Evolutionary conservation across 2,113 vertebrate genomes (phyloP), one percentile per base, ranked within the genome.

Genomic region (Parus major): DNA sequence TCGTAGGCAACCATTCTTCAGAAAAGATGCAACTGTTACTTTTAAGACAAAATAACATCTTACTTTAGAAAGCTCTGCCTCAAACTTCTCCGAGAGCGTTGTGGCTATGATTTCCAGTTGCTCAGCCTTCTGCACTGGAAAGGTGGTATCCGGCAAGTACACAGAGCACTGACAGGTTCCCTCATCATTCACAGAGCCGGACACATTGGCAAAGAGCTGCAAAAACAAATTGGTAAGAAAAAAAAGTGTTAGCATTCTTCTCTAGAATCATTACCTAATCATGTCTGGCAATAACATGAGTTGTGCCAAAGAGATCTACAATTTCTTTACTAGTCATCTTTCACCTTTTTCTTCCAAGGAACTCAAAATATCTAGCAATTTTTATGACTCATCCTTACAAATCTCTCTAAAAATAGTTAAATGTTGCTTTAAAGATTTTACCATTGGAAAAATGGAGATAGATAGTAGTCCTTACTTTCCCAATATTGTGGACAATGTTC

Each of bases 31-130:
- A 59, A 35, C 9, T 35, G 42, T 70, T 88, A 23, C 15, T 39
- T 70, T 42, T 59, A 59, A 44, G 31, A 71, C 23, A 83, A 96
- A 85, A 80, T 24, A 79, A 59, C 59, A 73, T 12, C 98, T 98
- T 98, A 98, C 98, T 92, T 97, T 97, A 42, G 97, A 97, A 92
- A 98, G 95, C 42, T 98, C 98, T n/a, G 4, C 76, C 53, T 98
- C 94, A 46, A 98, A 97, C 90, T 92, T 98, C 96, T 76, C 7
- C 0, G 44, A 79, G 63, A 98, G 96, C 0, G 5, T n/a, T 7
- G 61, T 7, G 4, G 94, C 97, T 49, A 66, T 87, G 42, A 90
- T 85, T 95, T 98, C 96, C 84, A 98, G 33, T 36, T 17, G n/a
- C 35, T 98, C 98, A 31, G 95, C 86, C 86, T 96, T 98, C 73